These are phyloP conservation scores for Gallinago solitaria DNA, from an alignment of 2,797 vertebrate genomes.

Conservation along the genomic window DNA sequence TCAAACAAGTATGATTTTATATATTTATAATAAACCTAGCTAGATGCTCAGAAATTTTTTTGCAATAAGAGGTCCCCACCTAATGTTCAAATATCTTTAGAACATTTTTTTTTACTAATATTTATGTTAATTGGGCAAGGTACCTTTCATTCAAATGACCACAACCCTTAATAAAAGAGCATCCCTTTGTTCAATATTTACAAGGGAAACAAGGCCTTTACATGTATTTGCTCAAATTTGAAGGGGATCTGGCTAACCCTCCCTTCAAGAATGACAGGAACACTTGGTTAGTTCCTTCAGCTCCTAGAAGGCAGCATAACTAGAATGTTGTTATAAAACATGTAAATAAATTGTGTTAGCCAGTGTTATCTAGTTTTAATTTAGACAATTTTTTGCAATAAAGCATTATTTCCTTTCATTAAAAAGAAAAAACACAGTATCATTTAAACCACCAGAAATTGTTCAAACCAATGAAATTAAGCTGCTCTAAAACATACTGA, in stretches of 20 bases:
- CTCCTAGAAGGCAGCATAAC: background rate
- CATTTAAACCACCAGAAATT: background rate
- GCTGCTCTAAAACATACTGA: background rate
- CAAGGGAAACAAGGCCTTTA: background rate
- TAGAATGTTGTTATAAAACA: background rate
- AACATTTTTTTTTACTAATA: background rate
- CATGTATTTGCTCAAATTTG: background rate
- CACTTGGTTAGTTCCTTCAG: background rate
- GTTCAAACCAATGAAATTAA: background rate
- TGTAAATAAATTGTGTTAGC: background rate
- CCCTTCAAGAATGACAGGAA: background rate
- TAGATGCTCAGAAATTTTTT: background rate
- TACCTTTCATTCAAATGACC: background rate
- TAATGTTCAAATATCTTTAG: background rate
- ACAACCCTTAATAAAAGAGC: background rate
- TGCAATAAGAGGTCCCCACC: background rate
- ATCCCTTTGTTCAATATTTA: background rate
- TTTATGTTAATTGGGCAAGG: background rate
- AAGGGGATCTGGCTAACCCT: background rate
- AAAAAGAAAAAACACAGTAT: background rate
- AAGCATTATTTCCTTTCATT: background rate
- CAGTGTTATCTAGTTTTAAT: background rate
- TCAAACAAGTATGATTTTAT: background rate
- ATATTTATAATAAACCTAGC: background rate
- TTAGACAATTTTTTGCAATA: background rate